Base-by-base conservation (phyloP, 2,888 invertebrate genomes). In the Bhutanitis thaidina region DNA sequence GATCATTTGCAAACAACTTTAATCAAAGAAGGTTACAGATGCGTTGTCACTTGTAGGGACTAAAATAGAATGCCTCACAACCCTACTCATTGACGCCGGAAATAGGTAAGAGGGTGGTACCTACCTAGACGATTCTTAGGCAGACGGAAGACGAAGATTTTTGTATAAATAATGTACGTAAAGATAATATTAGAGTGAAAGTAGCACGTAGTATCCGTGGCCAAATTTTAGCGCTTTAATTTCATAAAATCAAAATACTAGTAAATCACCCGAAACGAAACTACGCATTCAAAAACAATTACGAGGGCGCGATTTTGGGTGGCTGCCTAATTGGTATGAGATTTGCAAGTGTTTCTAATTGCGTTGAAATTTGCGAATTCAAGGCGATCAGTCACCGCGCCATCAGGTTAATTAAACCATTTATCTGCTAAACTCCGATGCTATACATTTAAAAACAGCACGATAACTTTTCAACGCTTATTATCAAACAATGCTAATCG, bases 351-450 rank as follows among this genome's bases (percentile, higher is more conserved):
- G 83, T 78, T 79, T 71, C 86, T 88, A 89, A 89, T 89, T 85
- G 86, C 85, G 77, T 71, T 67, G 80, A 80, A 85, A 83, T 86
- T 84, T 80, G 71, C 69, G 69, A 79, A 80, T 77, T 71, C 80
- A 78, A 79, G 75, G 80, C 76, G 78, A 89, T 89, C 88, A 81
- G 76, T 88, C 88, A 87, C 77, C 67, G 59, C 74, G 61, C 87
- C 83, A 88, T 89, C 87, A 87, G 82, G 84, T 84, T 87, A 88
- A 89, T 89, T 86, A 87, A 88, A 84, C 84, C 86, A 87, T 88
- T 88, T 84, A 82, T 88, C 84, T 85, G 69, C 65, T 64, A 62
- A 49, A 61, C 58, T 62, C 67, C 39, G 30, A 40, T 53, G 46
- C 51, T 46, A 44, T 36, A 55, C 41, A 37, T 53, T 52, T 47